phyloP scores from a whole-genome alignment of 1,140 invertebrate species.

The Magallana ariakensis region DNA sequence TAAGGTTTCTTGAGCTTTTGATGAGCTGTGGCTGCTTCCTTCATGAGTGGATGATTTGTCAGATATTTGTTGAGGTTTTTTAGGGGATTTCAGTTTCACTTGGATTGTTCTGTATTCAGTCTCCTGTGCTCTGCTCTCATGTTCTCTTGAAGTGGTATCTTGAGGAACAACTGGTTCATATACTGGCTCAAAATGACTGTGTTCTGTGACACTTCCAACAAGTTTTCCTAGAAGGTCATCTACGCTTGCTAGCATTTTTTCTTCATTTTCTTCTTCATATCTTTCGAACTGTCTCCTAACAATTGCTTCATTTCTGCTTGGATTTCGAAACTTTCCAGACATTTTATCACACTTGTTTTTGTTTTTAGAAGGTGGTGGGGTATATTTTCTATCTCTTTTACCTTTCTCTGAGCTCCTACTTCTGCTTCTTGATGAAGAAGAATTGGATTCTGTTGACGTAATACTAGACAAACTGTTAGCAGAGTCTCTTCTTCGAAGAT shows the following conservation, averaged over 20 bases:
- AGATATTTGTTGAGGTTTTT: background rate
- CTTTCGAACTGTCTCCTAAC: constrained; percentile 15
- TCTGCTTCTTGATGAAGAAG: background rate
- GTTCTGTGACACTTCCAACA: constrained; percentile 18
- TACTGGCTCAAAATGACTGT: background rate
- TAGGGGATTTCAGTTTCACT: background rate
- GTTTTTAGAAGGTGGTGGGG: background rate
- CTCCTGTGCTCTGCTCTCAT: background rate
- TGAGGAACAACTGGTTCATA: background rate
- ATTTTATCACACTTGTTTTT: background rate
- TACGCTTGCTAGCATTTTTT: constrained; percentile 11
- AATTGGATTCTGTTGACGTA: background rate
- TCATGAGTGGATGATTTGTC: background rate
- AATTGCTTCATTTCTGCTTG: constrained; percentile 5
- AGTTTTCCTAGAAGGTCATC: constrained; percentile 7
- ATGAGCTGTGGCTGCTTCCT: background rate
- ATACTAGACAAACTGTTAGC: background rate
- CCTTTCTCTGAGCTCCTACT: background rate
- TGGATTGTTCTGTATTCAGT: constrained; percentile 12
- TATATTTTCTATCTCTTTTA: background rate
- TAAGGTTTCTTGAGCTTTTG: background rate
- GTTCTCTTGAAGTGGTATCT: background rate
- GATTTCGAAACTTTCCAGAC: background rate
- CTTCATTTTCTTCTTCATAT: constrained; percentile 5
- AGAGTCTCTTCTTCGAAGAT: background rate